These are phyloP conservation scores for Proterorhinus semilunaris DNA, from an alignment of 2,113 vertebrate species.

Conservation along the genomic window DNA sequence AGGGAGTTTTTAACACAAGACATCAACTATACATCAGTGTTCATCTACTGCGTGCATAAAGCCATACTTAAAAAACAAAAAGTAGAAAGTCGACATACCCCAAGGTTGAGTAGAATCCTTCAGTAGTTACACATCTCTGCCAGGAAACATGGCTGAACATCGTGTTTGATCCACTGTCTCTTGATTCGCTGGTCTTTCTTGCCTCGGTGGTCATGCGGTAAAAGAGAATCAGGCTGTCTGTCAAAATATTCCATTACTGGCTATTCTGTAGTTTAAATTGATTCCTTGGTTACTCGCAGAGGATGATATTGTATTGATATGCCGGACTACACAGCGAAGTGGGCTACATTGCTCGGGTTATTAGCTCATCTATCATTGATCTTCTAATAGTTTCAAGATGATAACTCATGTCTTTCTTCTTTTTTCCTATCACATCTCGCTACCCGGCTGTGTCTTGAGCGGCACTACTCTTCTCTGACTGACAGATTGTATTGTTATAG, in stretches of 20 bases:
- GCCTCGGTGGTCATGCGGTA: conserved; percentile 5
- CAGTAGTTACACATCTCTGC: not conserved
- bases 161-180: conserved; percentile 23
- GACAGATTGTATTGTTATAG: conserved; percentile 29
- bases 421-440: not conserved
- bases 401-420: not conserved
- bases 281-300: not conserved
- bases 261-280: conserved; percentile 6
- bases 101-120: not conserved
- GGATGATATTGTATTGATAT: conserved; percentile 8
- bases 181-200: conserved; percentile 8
- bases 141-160: conserved; percentile 12
- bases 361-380: conserved; percentile 13
- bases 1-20: too few species aligned
- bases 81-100: not conserved
- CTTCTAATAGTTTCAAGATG: conserved; percentile 16
- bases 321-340: conserved; percentile 22
- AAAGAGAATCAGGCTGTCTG: conserved; percentile 7
- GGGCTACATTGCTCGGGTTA: not conserved
- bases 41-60: not conserved
- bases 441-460: not conserved
- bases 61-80: not conserved
- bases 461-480: conserved; percentile 17
- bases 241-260: conserved; percentile 6
- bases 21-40: too few species aligned